Evolutionary conservation across 2,797 vertebrate genomes (phyloP).

Genomic region (Gobio occitaniae): DNA sequence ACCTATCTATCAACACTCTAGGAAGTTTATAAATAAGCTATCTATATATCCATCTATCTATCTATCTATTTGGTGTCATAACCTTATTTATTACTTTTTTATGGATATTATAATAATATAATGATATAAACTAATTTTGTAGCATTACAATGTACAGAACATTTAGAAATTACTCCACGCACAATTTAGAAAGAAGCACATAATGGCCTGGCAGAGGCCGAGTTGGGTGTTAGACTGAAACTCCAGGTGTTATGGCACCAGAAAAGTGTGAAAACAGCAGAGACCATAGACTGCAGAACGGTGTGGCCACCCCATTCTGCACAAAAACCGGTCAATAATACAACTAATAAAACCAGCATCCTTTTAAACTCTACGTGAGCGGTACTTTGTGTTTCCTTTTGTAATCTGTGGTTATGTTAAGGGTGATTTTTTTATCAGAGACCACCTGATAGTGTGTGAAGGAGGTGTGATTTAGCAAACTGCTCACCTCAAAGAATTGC

Average conservation of each 20-base stretch:
- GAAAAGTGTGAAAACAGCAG: slow-evolving; percentile 38
- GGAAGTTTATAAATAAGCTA: no score
- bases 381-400: slow-evolving; percentile 19
- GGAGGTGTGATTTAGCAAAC: slow-evolving; percentile 22
- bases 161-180: background rate
- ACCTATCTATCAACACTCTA: no score
- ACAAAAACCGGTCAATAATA: slow-evolving; percentile 15
- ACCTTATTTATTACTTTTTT: background rate
- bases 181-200: slow-evolving; percentile 17
- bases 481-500: slow-evolving; percentile 18
- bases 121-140: background rate
- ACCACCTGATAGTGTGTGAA: slow-evolving; percentile 55
- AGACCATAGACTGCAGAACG: slow-evolving; percentile 20
- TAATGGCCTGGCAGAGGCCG: background rate
- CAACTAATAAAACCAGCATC: slow-evolving; percentile 21
- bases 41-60: no score
- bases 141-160: background rate
- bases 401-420: slow-evolving; percentile 16
- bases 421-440: slow-evolving; percentile 15
- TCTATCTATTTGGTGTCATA: no score
- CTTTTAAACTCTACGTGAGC: background rate
- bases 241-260: slow-evolving; percentile 32
- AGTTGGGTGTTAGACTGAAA: slow-evolving; percentile 14
- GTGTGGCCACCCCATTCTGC: slow-evolving; percentile 44
- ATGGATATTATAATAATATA: background rate